A percentile compares a stretch with the other conserved stretches of the same genome.
phyloP scores from a whole-genome alignment of 2,888 invertebrate genomes.

The Xanthostigma xanthostigma region DNA sequence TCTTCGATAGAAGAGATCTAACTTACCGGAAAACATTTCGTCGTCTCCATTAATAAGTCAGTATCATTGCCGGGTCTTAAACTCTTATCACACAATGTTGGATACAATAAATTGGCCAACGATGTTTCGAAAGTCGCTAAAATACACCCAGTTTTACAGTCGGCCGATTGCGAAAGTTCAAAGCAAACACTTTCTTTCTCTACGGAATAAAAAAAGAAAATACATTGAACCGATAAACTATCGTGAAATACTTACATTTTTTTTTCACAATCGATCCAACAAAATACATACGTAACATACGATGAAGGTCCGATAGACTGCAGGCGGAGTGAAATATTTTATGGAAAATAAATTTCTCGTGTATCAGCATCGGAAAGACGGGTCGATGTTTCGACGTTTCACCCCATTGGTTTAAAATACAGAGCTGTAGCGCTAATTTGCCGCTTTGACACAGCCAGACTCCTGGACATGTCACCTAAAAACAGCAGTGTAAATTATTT shows the following conservation, averaged over 20 bases:
- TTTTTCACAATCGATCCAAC: constrained; percentile 11
- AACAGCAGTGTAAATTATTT: constrained; percentile 4
- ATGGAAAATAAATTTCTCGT: constrained; percentile 56
- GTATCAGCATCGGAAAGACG: constrained; percentile 52
- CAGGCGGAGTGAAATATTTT: constrained; percentile 34
- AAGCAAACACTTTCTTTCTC: constrained; percentile 45
- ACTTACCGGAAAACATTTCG: constrained; percentile 48
- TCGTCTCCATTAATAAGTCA: constrained; percentile 52
- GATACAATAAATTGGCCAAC: constrained; percentile 47
- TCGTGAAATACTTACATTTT: not conserved
- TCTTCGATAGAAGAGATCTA: not conserved
- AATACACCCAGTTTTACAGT: constrained; percentile 28
- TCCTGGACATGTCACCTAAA: constrained; percentile 67
- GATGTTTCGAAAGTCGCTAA: constrained; percentile 49
- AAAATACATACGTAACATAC: constrained; percentile 29
- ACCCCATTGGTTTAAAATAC: constrained; percentile 50
- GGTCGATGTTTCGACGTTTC: constrained; percentile 52
- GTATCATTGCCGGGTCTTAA: constrained; percentile 40
- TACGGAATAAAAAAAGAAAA: constrained; percentile 18
- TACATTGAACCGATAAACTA: not conserved
- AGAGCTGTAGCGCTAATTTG: constrained; percentile 53
- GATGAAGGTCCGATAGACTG: constrained; percentile 31
- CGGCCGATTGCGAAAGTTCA: constrained; percentile 49
- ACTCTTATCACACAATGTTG: constrained; percentile 36
- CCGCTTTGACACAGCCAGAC: constrained; percentile 73